These are phyloP conservation scores for Caradrina clavipalpis DNA, from an alignment of 2,888 invertebrate genomes.

Conservation along the genomic window DNA sequence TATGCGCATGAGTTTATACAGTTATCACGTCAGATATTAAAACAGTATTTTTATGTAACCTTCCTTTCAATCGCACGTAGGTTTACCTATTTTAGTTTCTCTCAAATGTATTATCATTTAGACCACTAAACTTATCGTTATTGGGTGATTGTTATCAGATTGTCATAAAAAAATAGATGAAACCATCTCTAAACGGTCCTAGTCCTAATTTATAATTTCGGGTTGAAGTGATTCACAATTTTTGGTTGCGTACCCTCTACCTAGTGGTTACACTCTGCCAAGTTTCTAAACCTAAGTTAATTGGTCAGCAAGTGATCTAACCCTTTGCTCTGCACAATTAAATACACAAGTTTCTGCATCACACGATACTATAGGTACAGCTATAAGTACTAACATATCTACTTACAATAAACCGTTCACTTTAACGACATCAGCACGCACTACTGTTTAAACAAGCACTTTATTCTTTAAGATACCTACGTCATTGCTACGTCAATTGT, in stretches of 20 bases:
- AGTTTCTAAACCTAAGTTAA: neutral
- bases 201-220: neutral
- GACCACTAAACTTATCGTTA: neutral
- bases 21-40: neutral
- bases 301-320: neutral
- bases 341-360: conserved; percentile 22
- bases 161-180: neutral
- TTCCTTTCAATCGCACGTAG: neutral
- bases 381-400: conserved; percentile 6
- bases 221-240: neutral
- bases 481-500: conserved; percentile 48
- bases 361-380: conserved; percentile 23
- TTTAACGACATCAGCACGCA: conserved; percentile 44
- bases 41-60: neutral
- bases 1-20: neutral
- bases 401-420: conserved; percentile 19
- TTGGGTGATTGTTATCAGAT: neutral
- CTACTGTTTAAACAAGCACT: conserved; percentile 24
- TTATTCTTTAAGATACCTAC: conserved; percentile 41
- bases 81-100: neutral
- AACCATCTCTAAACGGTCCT: neutral
- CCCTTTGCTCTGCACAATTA: neutral
- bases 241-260: neutral
- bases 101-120: neutral
- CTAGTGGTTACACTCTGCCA: neutral